phyloP scores from a whole-genome alignment of 2,888 invertebrate genomes.

The Thymelicus lineola region DNA sequence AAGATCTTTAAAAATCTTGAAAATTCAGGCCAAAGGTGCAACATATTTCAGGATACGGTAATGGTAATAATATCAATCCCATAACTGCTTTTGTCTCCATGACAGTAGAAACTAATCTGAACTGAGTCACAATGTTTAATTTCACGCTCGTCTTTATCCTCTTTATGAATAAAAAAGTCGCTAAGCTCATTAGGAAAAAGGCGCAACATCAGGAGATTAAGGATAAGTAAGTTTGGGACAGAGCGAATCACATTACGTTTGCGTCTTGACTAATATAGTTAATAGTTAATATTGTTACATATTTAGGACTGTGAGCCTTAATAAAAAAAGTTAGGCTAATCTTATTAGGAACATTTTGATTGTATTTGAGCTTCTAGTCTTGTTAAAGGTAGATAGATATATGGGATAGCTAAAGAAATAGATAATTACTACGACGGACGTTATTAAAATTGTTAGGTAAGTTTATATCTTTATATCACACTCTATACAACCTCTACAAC shows the following conservation, averaged over 20 bases:
- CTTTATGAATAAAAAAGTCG: slow-evolving; percentile 11
- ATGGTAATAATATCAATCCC: too few species aligned
- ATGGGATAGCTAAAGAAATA: too few species aligned
- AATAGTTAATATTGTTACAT: background rate
- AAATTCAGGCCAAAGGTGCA: too few species aligned
- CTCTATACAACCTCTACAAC: too few species aligned
- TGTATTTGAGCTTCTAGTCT: background rate
- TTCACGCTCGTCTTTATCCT: background rate
- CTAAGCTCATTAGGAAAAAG: slow-evolving; percentile 7
- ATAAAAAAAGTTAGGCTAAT: background rate
- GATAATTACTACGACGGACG: too few species aligned
- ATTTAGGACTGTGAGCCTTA: background rate
- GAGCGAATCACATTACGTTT: slow-evolving; percentile 4
- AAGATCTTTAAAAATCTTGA: too few species aligned
- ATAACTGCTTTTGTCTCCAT: too few species aligned
- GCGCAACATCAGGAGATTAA: slow-evolving; percentile 6
- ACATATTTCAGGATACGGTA: too few species aligned
- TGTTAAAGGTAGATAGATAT: too few species aligned
- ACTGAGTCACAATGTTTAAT: background rate
- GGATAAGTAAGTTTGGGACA: slow-evolving; percentile 7
- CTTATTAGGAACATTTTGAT: background rate
- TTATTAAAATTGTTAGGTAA: too few species aligned
- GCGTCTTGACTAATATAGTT: slow-evolving; percentile 4
- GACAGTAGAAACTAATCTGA: background rate
- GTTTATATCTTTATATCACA: too few species aligned